Conservation (phyloP, 2,888 invertebrate species). For the Lepidonotus clava region DNA sequence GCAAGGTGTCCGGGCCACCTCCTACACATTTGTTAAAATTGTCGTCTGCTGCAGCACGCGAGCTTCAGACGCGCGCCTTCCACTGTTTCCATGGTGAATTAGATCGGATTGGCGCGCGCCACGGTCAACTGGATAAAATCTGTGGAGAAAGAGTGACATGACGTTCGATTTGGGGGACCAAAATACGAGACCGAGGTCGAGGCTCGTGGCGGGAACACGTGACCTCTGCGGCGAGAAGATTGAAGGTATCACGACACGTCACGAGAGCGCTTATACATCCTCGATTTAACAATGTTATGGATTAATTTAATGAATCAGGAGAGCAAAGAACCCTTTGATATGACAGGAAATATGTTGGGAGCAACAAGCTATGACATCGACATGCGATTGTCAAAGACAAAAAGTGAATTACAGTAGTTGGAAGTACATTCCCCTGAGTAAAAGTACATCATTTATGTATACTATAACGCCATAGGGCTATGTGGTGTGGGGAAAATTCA, state of each 20-base stretch:
- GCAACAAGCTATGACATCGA: too few relatives aligned
- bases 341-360: too few relatives aligned
- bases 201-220: not conserved
- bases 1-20: not conserved
- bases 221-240: conserved; percentile 15
- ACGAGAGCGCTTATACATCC: not conserved
- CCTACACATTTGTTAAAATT: not conserved
- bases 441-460: too few relatives aligned
- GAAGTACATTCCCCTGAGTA: too few relatives aligned
- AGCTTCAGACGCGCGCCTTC: not conserved
- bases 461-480: too few relatives aligned
- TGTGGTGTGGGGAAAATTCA: too few relatives aligned
- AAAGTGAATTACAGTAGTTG: too few relatives aligned
- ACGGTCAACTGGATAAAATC: not conserved
- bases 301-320: conserved; percentile 19
- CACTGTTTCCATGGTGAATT: conserved; percentile 15
- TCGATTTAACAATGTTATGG: conserved; percentile 36
- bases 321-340: too few relatives aligned
- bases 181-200: not conserved
- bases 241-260: conserved; percentile 36
- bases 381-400: too few relatives aligned
- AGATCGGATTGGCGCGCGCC: not conserved
- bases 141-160: not conserved
- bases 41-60: not conserved
- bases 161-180: not conserved